Conservation (phyloP, 2,113 vertebrate species). For the Mormyrus iriodes region DNA sequence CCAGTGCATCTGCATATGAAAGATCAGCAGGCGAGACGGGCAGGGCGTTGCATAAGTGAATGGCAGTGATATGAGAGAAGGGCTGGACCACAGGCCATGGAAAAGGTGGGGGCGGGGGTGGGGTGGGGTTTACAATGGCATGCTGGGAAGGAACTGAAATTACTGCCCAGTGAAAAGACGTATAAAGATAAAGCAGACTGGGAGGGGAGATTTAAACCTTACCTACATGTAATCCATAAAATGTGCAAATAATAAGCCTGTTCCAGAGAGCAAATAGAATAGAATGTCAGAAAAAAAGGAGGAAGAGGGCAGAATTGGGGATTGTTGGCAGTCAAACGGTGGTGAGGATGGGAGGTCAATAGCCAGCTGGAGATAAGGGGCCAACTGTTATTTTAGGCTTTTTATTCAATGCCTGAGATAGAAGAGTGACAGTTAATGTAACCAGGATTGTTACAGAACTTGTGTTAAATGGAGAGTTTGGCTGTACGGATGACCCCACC, state of each 20-base stretch:
- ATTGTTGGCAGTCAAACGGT: not conserved
- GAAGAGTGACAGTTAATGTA: not conserved
- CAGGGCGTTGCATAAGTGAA: not conserved
- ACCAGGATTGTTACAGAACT: not conserved
- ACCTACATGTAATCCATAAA: not conserved
- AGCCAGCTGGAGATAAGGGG: not conserved
- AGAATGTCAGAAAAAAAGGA: not conserved
- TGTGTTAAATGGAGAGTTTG: not conserved
- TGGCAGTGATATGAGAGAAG: not conserved
- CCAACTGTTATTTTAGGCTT: slow-evolving; percentile 10
- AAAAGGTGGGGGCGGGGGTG: not conserved
- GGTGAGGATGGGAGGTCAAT: not conserved
- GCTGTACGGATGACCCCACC: not conserved
- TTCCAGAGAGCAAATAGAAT: not conserved
- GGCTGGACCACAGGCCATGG: not conserved
- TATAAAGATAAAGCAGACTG: slow-evolving; percentile 4
- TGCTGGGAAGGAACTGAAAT: not conserved
- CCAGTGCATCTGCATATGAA: slow-evolving; percentile 1
- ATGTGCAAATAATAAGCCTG: not conserved
- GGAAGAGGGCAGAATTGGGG: not conserved
- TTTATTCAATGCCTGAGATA: too few species aligned
- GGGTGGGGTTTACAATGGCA: not conserved
- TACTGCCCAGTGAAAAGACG: not conserved
- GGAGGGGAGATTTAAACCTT: not conserved
- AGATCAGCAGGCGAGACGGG: not conserved